Conservation (phyloP, 2,888 invertebrate species). For the Parthenolecanium corni region DNA sequence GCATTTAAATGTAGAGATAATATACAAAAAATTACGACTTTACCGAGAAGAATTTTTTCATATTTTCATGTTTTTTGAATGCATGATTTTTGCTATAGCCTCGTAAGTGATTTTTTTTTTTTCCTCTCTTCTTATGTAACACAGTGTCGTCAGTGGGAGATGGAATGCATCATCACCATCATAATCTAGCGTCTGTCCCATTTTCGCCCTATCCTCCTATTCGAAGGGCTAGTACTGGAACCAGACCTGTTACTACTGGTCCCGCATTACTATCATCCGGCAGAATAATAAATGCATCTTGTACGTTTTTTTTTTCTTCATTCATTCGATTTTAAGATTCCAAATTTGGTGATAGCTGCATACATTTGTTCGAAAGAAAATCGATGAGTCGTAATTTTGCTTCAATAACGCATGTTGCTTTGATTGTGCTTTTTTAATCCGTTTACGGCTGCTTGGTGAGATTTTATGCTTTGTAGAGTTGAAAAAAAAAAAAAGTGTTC, state of each 20-base stretch:
- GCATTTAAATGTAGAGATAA: too few species aligned
- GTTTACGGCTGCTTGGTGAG: background rate
- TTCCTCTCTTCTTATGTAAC: constrained; percentile 10
- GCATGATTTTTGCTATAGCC: background rate
- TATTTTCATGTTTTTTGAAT: too few species aligned
- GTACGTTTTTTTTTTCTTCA: constrained; percentile 21
- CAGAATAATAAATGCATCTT: constrained; percentile 22
- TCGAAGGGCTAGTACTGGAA: constrained; percentile 34
- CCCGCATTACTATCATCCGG: constrained; percentile 19
- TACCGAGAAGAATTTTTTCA: background rate
- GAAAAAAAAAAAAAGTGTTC: too few species aligned
- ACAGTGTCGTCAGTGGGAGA: constrained; percentile 25
- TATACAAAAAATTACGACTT: background rate
- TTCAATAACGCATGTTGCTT: background rate
- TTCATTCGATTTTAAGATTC: background rate
- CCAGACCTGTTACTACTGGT: constrained; percentile 31
- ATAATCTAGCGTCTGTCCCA: constrained; percentile 17
- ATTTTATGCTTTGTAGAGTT: too few species aligned
- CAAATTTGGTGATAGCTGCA: constrained; percentile 1
- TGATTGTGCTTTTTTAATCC: background rate
- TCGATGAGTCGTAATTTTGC: background rate
- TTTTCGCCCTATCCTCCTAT: constrained; percentile 35
- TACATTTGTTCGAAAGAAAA: background rate
- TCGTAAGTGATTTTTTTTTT: background rate
- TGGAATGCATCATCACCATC: constrained; percentile 25